Evolutionary conservation across 1,140 invertebrate species (phyloP).

Genomic region (Bombus polaris): DNA sequence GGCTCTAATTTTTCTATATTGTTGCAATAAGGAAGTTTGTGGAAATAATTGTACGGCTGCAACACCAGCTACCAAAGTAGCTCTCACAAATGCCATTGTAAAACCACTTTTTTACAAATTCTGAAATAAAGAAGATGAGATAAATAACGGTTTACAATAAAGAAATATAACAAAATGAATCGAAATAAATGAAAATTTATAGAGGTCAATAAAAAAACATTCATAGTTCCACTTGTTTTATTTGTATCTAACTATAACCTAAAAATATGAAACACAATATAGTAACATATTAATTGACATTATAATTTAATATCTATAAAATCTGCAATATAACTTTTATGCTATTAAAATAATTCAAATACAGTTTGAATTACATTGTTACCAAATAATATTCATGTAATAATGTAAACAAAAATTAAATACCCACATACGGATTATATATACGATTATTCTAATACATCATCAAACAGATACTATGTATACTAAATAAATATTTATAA

Average conservation of each 20-base stretch:
- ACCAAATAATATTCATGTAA: neutral
- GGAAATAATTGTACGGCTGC: conserved; percentile 75
- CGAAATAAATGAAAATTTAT: neutral
- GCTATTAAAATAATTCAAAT: neutral
- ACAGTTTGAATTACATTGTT: neutral
- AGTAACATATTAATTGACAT: neutral
- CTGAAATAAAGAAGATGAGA: neutral
- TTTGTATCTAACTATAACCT: conserved; percentile 7
- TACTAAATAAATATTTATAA: neutral
- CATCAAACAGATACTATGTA: neutral
- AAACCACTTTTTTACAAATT: neutral
- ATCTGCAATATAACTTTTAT: neutral
- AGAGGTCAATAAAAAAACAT: too few species aligned
- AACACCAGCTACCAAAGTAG: neutral
- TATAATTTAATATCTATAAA: neutral
- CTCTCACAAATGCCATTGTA: neutral
- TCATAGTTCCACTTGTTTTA: neutral
- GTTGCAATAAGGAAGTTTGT: conserved; percentile 82
- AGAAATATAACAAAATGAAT: neutral
- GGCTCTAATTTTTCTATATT: conserved; percentile 82
- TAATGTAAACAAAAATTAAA: neutral
- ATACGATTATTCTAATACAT: neutral
- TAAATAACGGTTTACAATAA: neutral
- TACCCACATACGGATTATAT: neutral
- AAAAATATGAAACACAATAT: neutral